phyloP scores from a whole-genome alignment of 2,888 invertebrate species.

The Furcula furcula region DNA sequence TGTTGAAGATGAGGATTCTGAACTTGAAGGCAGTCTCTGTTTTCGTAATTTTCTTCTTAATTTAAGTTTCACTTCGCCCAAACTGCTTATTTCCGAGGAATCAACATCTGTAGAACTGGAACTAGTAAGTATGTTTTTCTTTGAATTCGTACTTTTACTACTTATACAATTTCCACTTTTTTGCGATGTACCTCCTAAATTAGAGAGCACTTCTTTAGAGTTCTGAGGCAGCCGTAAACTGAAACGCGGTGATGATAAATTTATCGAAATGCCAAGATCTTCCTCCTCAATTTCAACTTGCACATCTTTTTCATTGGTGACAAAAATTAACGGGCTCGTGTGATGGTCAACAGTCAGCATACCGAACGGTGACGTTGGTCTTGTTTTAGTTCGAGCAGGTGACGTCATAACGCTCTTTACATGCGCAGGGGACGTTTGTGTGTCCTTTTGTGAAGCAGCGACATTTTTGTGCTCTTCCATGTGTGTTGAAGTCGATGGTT shows the following conservation, averaged over 20 bases:
- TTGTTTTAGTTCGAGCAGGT: constrained; percentile 64
- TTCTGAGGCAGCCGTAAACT: constrained; percentile 64
- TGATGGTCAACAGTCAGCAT: constrained; percentile 50
- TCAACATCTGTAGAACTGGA: constrained; percentile 66
- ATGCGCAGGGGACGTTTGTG: constrained; percentile 72
- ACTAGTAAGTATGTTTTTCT: constrained; percentile 35
- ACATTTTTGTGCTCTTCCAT: constrained; percentile 42
- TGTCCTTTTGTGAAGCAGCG: constrained; percentile 58
- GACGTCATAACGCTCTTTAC: constrained; percentile 74
- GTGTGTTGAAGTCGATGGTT: constrained; percentile 58
- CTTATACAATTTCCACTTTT: constrained; percentile 11
- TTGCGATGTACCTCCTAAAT: constrained; percentile 39
- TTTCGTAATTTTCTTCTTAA: constrained; percentile 44
- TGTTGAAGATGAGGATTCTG: constrained; percentile 57
- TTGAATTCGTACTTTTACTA: constrained; percentile 13
- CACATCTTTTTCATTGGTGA: constrained; percentile 39
- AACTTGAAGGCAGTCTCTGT: constrained; percentile 39
- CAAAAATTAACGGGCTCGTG: constrained; percentile 57
- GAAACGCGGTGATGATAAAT: constrained; percentile 69
- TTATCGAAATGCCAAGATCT: constrained; percentile 61
- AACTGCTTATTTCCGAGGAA: constrained; percentile 71
- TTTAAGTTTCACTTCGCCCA: constrained; percentile 61
- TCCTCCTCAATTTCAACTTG: constrained; percentile 43
- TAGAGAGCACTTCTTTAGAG: constrained; percentile 57
- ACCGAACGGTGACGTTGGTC: constrained; percentile 67